Base-by-base conservation (phyloP, 2,113 vertebrate genomes). In the Motacilla alba region DNA sequence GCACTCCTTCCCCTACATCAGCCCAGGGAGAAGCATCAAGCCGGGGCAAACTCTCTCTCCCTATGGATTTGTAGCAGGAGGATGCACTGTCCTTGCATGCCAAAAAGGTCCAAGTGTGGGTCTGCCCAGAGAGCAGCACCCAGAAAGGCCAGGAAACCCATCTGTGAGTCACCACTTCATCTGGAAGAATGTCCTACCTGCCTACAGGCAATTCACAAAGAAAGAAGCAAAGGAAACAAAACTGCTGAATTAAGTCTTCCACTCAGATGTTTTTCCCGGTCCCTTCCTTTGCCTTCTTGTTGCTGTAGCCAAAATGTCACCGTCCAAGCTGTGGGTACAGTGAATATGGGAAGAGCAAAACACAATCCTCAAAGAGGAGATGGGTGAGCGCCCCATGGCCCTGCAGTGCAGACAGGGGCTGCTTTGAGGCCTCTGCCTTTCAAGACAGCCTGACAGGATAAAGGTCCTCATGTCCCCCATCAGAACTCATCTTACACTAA, bases 401-500 rank as follows among this genome's bases (percentile, higher is more conserved):
- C 67, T 64, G 70, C 50, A 27, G 50, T 2, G 4, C 67, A 75
- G 49, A 35, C 52, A 67, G 62, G 41, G 31, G 23, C 74, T 74
- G 56, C 75, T 72, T 43, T 1, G 0, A 53, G 78, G 63, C 20
- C 66, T 95, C 93, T 87, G 91, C 60, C 59, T 90, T 78, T 89
- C 63, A 79, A 76, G 95, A 93, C 82, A 94, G 67, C 39, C 68
- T 94, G 94, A 94, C 24, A 82, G 82, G 84, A 90, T 89, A 93
- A 84, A 93, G 39, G 46, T 83, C 81, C 81, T 94, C 76, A 73
- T 67, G 94, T 95, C 22, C n/a, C 16, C 49, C 41, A 79, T 73
- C 72, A 83, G 49, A 95, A 91, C 90, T 90, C 58, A 20, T 95
- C 8, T 39, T 96, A 90, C 52, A n/a, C 97, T 92, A 97, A 97